Percentiles rank a stretch among this genome's conserved stretches.
These are phyloP conservation scores for Triplophysa yarkandensis DNA, from an alignment of 2,797 vertebrate species.

Conservation along the genomic window DNA sequence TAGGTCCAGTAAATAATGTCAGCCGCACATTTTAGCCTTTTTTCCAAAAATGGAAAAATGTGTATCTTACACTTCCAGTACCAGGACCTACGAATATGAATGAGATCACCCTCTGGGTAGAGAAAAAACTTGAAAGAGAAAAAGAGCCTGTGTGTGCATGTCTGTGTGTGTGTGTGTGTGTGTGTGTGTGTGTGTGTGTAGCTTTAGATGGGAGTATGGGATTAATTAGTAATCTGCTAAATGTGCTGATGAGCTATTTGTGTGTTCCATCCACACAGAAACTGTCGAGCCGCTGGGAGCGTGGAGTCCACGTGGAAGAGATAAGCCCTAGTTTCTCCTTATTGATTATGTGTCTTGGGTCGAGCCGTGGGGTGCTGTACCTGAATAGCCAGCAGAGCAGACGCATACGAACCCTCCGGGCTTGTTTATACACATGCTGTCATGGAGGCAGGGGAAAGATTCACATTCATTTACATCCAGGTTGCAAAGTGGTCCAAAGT, in stretches of 20 bases:
- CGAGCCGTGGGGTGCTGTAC: constrained; percentile 67
- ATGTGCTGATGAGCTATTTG: constrained; percentile 38
- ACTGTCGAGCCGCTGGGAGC: constrained; percentile 17
- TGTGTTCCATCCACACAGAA: constrained; percentile 40
- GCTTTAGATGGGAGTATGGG: constrained; percentile 13
- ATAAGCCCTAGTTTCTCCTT: constrained; percentile 70
- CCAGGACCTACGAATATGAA: not conserved
- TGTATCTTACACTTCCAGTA: not conserved
- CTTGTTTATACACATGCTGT: constrained; percentile 80
- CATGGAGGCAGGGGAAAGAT: constrained; percentile 79
- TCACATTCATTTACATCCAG: constrained; percentile 84
- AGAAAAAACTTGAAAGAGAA: constrained; percentile 49
- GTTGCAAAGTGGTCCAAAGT: constrained; percentile 80
- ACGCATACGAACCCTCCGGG: constrained; percentile 76
- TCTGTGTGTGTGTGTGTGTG: constrained; percentile 20
- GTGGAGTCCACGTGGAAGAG: constrained; percentile 41
- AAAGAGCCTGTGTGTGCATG: constrained; percentile 32
- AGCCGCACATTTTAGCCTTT: not conserved
- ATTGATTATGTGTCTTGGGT: constrained; percentile 71
- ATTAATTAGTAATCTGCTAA: constrained; percentile 33
- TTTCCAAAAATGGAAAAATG: not conserved
- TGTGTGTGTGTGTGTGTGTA: constrained; percentile 29
- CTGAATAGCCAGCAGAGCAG: constrained; percentile 81
- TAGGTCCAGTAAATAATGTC: not conserved
- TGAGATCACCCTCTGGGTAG: constrained; percentile 20